These are phyloP conservation scores for Myocastor coypus DNA, from an alignment of 2,113 vertebrate genomes.

Conservation along the genomic window DNA sequence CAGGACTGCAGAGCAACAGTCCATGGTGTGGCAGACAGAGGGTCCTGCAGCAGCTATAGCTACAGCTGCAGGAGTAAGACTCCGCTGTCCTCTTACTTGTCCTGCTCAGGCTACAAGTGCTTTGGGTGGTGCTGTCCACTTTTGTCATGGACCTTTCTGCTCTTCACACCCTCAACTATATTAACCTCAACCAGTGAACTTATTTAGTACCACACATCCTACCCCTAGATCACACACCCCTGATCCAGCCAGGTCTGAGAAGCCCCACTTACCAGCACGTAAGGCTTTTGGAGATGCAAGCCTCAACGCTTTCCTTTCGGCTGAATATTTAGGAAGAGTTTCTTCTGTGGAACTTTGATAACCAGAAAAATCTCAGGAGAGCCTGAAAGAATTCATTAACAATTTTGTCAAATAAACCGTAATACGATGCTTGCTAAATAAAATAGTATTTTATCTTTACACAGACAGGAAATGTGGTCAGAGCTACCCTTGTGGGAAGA, in stretches of 20 bases:
- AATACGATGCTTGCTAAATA: not conserved
- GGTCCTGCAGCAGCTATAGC: not conserved
- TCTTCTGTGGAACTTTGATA: slow-evolving; percentile 18
- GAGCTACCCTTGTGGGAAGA: not conserved
- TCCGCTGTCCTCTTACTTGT: not conserved
- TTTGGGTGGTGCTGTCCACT: not conserved
- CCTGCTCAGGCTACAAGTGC: not conserved
- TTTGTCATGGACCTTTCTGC: not conserved
- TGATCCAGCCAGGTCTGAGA: not conserved
- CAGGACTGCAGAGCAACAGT: not conserved
- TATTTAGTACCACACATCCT: not conserved
- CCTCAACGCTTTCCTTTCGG: not conserved
- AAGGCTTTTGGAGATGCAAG: not conserved
- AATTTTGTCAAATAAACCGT: slow-evolving; percentile 19
- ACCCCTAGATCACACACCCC: not conserved
- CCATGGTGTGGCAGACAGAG: not conserved
- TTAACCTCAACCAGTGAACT: not conserved
- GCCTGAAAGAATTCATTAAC: not conserved
- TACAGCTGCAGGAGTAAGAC: not conserved
- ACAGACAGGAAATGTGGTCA: not conserved
- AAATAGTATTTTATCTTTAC: not conserved
- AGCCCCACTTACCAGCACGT: not conserved
- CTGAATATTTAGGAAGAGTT: slow-evolving; percentile 47
- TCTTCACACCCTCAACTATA: not conserved
- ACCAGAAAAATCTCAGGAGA: not conserved